Evolutionary conservation across 2,113 vertebrate genomes (phyloP), one percentile per base, ranked within the genome.

Genomic region (Alethe castanea): DNA sequence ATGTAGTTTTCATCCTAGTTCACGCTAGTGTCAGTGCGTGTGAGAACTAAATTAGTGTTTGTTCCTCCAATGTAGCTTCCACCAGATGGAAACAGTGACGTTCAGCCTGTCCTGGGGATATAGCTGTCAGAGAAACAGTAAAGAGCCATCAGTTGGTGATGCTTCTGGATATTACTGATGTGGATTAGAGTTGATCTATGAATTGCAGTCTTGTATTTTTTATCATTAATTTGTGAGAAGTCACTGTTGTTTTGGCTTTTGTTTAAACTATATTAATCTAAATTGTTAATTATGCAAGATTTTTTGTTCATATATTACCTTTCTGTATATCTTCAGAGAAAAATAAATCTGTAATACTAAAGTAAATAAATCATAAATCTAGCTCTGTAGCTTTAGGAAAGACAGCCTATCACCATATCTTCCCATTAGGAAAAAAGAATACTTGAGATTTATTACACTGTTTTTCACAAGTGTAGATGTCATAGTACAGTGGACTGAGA

Each of bases 31-130:
- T 77, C 86, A 81, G 62, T 82, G 74, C 5, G 9, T 82, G 42
- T 73, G 82, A 95, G 67, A 93, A 83, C 59, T 92, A 88, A 95
- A 93, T 94, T 86, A 93, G 6, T 0, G 0, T 88, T 93, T 5
- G 11, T 59, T 95, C 88, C 88, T 83, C 80, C 64, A 81, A 1
- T 81, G 29, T 35, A 90, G 47, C 35, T 78, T 92, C 67, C 60
- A 93, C 82, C 94, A 96, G 94, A 93, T 96, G 94, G 94, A 96
- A 95, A 64, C 64, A 70, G 60, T 78, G 86, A 90, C 0, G 24
- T 77, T 86, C 79, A 86, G 67, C 26, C 54, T 97, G 82, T 97
- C 88, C 95, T 90, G 88, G 67, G 82, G 92, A 92, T 93, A 83
- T 8, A 67, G 64, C 71, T 93, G 90, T 94, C 86, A 93, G 33